Evolutionary conservation across 1,140 invertebrate species (phyloP).

Genomic region (Zaprionus davidi): DNA sequence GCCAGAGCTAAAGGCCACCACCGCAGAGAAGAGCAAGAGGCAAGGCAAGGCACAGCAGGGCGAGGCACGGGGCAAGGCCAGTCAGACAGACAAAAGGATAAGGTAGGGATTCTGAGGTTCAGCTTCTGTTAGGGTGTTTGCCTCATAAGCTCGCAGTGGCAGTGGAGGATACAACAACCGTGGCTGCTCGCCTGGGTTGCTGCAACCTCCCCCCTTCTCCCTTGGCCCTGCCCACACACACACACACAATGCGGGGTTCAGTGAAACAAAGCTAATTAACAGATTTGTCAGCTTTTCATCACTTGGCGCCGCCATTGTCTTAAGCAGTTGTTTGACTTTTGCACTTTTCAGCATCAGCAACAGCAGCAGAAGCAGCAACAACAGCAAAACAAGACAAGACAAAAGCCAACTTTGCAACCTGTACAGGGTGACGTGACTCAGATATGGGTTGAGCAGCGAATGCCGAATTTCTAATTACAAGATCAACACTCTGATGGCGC

Average conservation of each 20-base stretch:
- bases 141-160: neutral
- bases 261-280: conserved; percentile 83
- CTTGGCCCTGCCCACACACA: no score
- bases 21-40: conserved; percentile 1
- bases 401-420: conserved; percentile 28
- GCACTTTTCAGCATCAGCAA: conserved; percentile 57
- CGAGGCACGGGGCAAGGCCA: conserved; percentile 11
- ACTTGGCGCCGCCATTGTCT: conserved; percentile 63
- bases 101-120: conserved; percentile 14
- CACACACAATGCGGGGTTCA: conserved; percentile 51
- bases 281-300: conserved; percentile 83
- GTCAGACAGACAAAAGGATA: conserved; percentile 68
- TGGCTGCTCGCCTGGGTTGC: no score
- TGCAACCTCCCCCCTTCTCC: neutral
- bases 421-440: neutral
- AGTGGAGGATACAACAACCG: neutral
- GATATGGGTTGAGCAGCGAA: conserved; percentile 19
- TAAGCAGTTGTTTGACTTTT: conserved; percentile 78
- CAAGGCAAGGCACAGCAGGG: neutral
- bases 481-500: conserved; percentile 7
- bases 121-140: conserved; percentile 1
- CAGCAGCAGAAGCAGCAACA: neutral
- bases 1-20: conserved; percentile 25
- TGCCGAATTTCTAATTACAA: conserved; percentile 74
- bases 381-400: conserved; percentile 33